Base-by-base conservation (phyloP, 2,113 vertebrate genomes). In the Myrmecobius fasciatus region DNA sequence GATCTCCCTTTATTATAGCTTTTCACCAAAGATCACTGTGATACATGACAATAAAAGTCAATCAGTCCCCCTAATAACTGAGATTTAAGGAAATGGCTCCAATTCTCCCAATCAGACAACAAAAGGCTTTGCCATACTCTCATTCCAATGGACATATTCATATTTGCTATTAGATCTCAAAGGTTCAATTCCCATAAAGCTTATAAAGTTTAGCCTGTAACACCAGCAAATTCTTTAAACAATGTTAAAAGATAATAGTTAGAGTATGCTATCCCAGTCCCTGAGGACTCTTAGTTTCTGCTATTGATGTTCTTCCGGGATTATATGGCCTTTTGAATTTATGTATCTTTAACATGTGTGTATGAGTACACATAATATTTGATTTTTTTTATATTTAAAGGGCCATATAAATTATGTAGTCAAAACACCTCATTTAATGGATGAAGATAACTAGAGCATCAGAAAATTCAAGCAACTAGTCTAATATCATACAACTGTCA, bases 401-500 rank as follows among this genome's bases (percentile, higher is more conserved):
- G n/a, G 7, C 6, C 36, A 43, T 43, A 83, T n/a, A 83, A 83
- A 43, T 83, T 24, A 24, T 83, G 67, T 43, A 43, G n/a, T 83
- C 6, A 83, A 83, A 83, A 83, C 5, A 3, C 31, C 60, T 75
- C 60, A n/a, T 14, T n/a, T 75, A 17, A n/a, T 75, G 20, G 31
- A n/a, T 75, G 60, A n/a, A 75, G 31, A 75, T n/a, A 7, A 75
- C 12, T n/a, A 17, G 1, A 14, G 36, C n/a, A 14, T 36, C 60
- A 75, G 60, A 75, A 14, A n/a, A 75, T 75, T 75, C 60, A 75
- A 10, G 36, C 60, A 75, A 22, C 6, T 43, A 43, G 67, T 43
- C 2, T 7, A 83, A 83, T 83, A 9, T 75, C 60, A 75, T 83
- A 83, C n/a, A 43, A 91, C 48, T 97, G 93, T 43, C 28, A 91